Base-by-base conservation (phyloP, 2,888 invertebrate species). In the Atherix ibis region DNA sequence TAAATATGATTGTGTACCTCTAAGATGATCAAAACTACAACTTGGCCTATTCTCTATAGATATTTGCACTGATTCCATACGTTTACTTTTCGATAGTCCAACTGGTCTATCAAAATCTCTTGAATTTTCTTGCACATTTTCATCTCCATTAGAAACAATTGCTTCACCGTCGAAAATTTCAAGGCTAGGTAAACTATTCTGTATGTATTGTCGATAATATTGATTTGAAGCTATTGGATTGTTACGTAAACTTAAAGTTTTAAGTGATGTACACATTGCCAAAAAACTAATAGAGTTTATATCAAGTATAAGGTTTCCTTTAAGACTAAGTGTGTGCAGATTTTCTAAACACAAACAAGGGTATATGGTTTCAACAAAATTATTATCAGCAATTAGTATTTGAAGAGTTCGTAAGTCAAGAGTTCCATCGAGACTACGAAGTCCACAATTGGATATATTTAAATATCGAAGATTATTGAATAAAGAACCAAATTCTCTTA, bases 401-500 rank as follows among this genome's bases (percentile, higher is more conserved):
- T 68, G 64, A 13, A 80, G 50, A 16, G 64, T 64, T 4, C 70
- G 65, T 37, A 79, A 51, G 0, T 75, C 74, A 60, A 71, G 71
- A 5, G 76, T 68, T 5, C 77, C 78, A 46, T 80, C 79, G 40
- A 80, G 60, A 41, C 69, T 70, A 14, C 63, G 67, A 33, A 80
- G 52, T 0, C 73, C 70, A 48, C 79, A 80, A 27, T 72, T 67
- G 45, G 71, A 70, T 5, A 79, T 70, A 46, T 62, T 64, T 32
- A 72, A 50, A 29, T 54, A 51, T 41, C 48, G 51, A 13, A 62
- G 42, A 30, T 70, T 68, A 32, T 64, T 62, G 39, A 79, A 58
- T 16, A 71, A 71, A 42, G 69, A 73, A 14, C 79, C 80, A 14
- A 79, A 64, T 48, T 79, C 79, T 35, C 79, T 62, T 29, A 80